phyloP scores from a whole-genome alignment of 2,113 vertebrate genomes.

The Hippocampus zosterae region DNA sequence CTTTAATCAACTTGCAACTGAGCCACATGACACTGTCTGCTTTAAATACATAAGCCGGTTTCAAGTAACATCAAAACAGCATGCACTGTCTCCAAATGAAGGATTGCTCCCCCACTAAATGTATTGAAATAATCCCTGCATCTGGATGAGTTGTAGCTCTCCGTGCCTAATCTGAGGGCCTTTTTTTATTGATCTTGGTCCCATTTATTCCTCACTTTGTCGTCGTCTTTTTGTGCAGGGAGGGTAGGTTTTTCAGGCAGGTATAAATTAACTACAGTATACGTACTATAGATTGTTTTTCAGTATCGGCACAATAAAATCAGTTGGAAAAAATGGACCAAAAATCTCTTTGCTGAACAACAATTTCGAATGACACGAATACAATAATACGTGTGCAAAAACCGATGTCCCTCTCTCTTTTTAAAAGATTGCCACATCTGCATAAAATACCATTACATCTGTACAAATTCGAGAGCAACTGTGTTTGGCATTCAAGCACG shows the following conservation, averaged over 20 bases:
- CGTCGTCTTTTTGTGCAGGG: conserved; percentile 24
- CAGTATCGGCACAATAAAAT: conserved; percentile 31
- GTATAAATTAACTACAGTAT: not conserved
- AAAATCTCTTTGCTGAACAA: conserved; percentile 15
- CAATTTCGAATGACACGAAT: not conserved
- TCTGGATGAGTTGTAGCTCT: conserved; percentile 6
- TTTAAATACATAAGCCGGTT: conserved; percentile 19
- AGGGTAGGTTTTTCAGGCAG: conserved; percentile 14
- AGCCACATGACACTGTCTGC: conserved; percentile 10
- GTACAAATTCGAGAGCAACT: too few species aligned
- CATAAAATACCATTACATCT: too few species aligned
- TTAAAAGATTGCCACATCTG: too few species aligned
- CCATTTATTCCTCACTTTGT: conserved; percentile 24
- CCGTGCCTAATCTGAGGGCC: not conserved
- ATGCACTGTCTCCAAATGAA: conserved; percentile 37
- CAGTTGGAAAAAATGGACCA: conserved; percentile 22
- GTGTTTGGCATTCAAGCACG: too few species aligned
- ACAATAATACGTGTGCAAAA: not conserved
- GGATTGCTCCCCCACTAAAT: conserved; percentile 75
- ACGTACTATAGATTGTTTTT: not conserved
- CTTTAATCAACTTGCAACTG: conserved; percentile 37
- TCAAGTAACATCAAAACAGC: conserved; percentile 35
- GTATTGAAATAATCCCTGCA: conserved; percentile 8
- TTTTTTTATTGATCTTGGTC: not conserved
- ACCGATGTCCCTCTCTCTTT: too few species aligned